These are phyloP conservation scores for Pseudomugil tenellus DNA, from an alignment of 2,797 vertebrate species.

Conservation along the genomic window DNA sequence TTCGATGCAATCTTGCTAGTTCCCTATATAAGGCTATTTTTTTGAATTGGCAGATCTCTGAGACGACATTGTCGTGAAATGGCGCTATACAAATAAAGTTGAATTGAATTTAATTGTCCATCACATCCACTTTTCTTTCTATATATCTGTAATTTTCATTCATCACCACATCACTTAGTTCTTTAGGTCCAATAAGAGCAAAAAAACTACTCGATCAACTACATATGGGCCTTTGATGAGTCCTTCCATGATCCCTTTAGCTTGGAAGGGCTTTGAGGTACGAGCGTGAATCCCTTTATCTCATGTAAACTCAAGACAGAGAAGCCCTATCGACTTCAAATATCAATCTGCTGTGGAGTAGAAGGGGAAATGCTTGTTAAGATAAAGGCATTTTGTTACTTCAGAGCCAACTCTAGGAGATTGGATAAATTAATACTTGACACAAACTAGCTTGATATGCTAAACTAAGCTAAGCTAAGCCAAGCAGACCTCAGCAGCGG, in stretches of 20 bases:
- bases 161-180: neutral
- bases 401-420: neutral
- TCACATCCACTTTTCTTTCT: neutral
- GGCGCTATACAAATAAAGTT: too few species aligned
- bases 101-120: too few species aligned
- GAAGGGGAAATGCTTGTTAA: neutral
- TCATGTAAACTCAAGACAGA: neutral
- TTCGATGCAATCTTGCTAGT: too few species aligned
- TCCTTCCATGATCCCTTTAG: constrained; percentile 28
- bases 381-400: neutral
- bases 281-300: constrained; percentile 7
- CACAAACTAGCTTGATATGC: neutral
- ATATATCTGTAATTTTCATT: neutral
- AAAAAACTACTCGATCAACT: constrained; percentile 5
- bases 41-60: too few species aligned
- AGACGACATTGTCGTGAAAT: too few species aligned
- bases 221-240: constrained; percentile 23
- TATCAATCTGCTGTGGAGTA: constrained; percentile 4
- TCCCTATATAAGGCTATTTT: too few species aligned
- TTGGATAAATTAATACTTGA: neutral
- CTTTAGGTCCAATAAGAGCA: neutral
- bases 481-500: constrained; percentile 1
- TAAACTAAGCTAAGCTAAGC: neutral
- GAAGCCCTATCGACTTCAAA: constrained; percentile 7
- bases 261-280: constrained; percentile 41